These are phyloP conservation scores for Thymelicus acteon DNA, from an alignment of 2,888 invertebrate species.

Conservation along the genomic window DNA sequence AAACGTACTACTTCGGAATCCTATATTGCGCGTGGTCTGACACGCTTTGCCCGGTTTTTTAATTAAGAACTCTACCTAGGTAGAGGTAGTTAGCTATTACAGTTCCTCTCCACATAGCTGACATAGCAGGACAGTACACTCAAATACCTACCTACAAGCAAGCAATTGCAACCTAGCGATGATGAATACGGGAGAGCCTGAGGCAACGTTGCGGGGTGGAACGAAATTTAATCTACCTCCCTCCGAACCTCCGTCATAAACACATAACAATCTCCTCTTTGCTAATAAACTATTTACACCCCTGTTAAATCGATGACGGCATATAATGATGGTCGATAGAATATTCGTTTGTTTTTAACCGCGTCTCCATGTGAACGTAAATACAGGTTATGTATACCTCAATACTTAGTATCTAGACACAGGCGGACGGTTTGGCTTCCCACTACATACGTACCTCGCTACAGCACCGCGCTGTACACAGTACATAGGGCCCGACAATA, in stretches of 20 bases:
- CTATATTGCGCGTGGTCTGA: no score
- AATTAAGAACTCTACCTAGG: no score
- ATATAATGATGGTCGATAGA: background rate
- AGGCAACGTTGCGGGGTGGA: slow-evolving; percentile 67
- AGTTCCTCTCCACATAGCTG: background rate
- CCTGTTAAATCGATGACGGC: background rate
- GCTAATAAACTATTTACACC: slow-evolving; percentile 4
- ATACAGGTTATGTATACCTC: slow-evolving; percentile 44
- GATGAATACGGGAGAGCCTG: slow-evolving; percentile 76
- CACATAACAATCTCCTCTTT: slow-evolving; percentile 40
- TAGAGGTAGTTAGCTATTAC: background rate
- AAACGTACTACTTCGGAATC: no score
- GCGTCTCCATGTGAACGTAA: slow-evolving; percentile 71
- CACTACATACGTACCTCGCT: slow-evolving; percentile 48
- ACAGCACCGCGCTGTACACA: slow-evolving; percentile 41
- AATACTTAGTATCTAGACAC: slow-evolving; percentile 62
- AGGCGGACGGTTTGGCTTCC: slow-evolving; percentile 54
- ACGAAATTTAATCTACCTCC: slow-evolving; percentile 82
- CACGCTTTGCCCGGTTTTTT: no score
- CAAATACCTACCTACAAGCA: slow-evolving; percentile 58
- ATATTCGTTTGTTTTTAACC: slow-evolving; percentile 60
- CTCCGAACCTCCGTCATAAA: slow-evolving; percentile 44
- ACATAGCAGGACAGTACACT: slow-evolving; percentile 46
- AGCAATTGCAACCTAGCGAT: slow-evolving; percentile 73
- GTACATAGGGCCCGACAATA: slow-evolving; percentile 58